Percentiles rank a stretch among this genome's conserved stretches.
phyloP scores from a whole-genome alignment of 2,113 vertebrate genomes.

The Gallinago undulata region DNA sequence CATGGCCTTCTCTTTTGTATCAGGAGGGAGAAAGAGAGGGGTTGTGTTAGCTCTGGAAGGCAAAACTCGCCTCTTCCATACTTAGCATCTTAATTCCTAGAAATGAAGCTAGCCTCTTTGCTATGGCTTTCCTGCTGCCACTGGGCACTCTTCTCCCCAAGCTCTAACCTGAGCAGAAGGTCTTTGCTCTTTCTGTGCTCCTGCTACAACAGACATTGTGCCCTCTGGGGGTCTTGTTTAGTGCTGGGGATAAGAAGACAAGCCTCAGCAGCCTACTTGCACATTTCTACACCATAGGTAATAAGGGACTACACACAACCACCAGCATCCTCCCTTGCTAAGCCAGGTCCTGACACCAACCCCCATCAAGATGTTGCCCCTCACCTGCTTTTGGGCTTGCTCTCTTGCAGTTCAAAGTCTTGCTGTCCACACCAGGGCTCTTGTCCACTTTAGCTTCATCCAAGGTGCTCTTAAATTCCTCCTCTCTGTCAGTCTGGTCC shows the following conservation, averaged over 20 bases:
- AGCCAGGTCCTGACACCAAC: background rate
- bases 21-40: background rate
- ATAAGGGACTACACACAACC: background rate
- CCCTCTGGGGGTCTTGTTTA: background rate
- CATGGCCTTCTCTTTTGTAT: background rate
- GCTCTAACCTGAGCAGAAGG: background rate
- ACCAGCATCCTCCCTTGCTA: background rate
- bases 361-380: background rate
- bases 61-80: background rate
- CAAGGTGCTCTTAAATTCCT: slow-evolving; percentile 81
- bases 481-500: slow-evolving; percentile 88
- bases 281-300: background rate
- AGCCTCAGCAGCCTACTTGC: background rate
- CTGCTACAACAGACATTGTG: background rate
- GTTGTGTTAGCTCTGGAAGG: background rate
- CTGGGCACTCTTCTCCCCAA: background rate
- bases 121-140: background rate
- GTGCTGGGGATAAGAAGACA: background rate
- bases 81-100: background rate
- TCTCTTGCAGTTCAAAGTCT: slow-evolving; percentile 84
- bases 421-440: slow-evolving; percentile 73
- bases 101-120: background rate
- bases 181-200: background rate
- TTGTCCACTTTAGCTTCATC: slow-evolving; percentile 81
- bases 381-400: slow-evolving; percentile 92